Evolutionary conservation across 2,888 invertebrate species (phyloP).

Genomic region (Cryptosula pallasiana): DNA sequence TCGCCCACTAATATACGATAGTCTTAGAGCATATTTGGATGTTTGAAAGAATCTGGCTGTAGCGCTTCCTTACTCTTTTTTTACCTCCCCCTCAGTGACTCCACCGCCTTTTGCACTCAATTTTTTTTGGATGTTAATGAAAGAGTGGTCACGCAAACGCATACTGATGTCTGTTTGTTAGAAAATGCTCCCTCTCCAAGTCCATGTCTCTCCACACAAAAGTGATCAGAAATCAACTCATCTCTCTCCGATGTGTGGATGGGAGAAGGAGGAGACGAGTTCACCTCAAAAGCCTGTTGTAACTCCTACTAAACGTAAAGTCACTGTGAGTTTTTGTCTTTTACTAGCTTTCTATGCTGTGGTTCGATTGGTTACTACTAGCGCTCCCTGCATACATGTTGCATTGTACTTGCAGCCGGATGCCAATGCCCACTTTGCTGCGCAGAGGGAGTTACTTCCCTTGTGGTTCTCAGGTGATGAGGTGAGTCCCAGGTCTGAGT

Average conservation of each 20-base stretch:
- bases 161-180: too few species aligned
- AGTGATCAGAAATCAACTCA: not conserved
- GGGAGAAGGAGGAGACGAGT: not conserved
- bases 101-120: too few species aligned
- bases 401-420: not conserved
- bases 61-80: too few species aligned
- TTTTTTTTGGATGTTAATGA: too few species aligned
- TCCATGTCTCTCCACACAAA: not conserved
- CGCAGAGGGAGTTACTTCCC: not conserved
- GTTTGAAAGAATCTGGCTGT: too few species aligned
- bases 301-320: constrained; percentile 4
- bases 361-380: too few species aligned
- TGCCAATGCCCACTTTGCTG: not conserved
- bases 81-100: too few species aligned
- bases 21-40: too few species aligned
- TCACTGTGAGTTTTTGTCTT: not conserved
- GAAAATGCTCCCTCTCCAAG: not conserved
- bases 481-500: not conserved
- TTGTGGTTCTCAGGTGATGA: not conserved
- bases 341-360: too few species aligned
- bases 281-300: constrained; percentile 2
- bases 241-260: constrained; percentile 21
- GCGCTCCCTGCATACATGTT: too few species aligned
- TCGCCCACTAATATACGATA: too few species aligned
- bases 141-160: too few species aligned